A percentile compares a stretch with the other conserved stretches of the same genome.
These are phyloP conservation scores for Gymnothorax javanicus DNA, from an alignment of 2,797 vertebrate species.

Conservation along the genomic window DNA sequence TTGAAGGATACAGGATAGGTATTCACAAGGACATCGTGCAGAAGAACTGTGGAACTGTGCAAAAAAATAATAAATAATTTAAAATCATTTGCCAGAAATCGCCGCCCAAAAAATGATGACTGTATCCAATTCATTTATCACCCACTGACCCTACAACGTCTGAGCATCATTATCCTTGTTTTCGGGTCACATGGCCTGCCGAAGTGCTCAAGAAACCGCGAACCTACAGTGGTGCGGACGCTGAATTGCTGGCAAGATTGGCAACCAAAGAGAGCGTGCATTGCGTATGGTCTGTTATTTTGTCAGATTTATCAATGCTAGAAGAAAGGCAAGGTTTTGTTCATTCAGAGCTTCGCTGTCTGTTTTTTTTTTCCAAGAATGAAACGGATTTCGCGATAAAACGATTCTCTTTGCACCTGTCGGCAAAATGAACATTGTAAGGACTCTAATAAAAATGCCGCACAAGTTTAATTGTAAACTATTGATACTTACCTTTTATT, in stretches of 20 bases:
- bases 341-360: neutral
- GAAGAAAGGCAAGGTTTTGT: neutral
- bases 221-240: neutral
- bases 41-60: no score
- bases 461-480: slow-evolving; percentile 46
- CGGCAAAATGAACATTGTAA: neutral
- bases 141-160: neutral
- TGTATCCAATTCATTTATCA: neutral
- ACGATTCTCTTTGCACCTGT: neutral
- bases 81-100: no score
- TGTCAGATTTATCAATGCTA: neutral
- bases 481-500: slow-evolving; percentile 42
- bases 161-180: neutral
- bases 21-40: no score
- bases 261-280: neutral
- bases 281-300: neutral
- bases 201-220: neutral
- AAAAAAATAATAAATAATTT: no score
- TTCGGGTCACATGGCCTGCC: neutral
- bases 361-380: neutral
- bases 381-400: neutral
- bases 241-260: neutral
- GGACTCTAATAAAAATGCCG: slow-evolving; percentile 41
- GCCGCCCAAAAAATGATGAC: no score
- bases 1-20: no score